Conservation (phyloP, 2,113 vertebrate genomes). For the Columba janthina region DNA sequence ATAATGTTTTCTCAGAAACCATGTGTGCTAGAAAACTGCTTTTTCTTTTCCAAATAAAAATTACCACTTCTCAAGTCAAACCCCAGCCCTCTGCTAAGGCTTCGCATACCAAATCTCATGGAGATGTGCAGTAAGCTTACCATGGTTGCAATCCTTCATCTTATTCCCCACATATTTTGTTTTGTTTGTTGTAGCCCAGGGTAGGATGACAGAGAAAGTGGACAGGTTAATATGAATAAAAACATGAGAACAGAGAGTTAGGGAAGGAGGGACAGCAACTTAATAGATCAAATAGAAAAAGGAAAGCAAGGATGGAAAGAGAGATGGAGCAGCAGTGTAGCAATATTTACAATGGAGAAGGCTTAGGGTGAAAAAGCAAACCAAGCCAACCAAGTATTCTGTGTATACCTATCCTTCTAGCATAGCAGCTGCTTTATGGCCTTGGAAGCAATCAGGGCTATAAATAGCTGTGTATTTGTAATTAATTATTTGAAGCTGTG, state of each 20-base stretch:
- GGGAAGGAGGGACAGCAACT: not conserved
- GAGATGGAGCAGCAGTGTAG: not conserved
- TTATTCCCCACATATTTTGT: not conserved
- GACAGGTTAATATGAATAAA: not conserved
- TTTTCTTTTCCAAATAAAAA: constrained; percentile 37
- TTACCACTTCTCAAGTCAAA: not conserved
- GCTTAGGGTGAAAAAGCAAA: not conserved
- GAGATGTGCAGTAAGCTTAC: not conserved
- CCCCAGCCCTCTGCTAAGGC: not conserved
- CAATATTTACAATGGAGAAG: not conserved
- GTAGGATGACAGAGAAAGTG: not conserved
- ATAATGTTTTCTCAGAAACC: constrained; percentile 54
- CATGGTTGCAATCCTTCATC: not conserved
- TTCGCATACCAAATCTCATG: not conserved
- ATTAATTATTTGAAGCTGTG: not conserved
- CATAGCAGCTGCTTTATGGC: not conserved
- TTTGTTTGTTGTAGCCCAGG: not conserved
- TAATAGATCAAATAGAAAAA: not conserved
- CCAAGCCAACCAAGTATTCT: not conserved
- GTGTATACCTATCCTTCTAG: not conserved
- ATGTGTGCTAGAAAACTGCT: not conserved
- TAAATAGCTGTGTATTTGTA: not conserved
- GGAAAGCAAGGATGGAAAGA: not conserved
- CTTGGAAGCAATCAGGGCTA: not conserved
- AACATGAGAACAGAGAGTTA: not conserved